Percentiles rank a stretch among this genome's conserved stretches.
phyloP scores from a whole-genome alignment of 2,113 vertebrate genomes.

The Albula goreensis region DNA sequence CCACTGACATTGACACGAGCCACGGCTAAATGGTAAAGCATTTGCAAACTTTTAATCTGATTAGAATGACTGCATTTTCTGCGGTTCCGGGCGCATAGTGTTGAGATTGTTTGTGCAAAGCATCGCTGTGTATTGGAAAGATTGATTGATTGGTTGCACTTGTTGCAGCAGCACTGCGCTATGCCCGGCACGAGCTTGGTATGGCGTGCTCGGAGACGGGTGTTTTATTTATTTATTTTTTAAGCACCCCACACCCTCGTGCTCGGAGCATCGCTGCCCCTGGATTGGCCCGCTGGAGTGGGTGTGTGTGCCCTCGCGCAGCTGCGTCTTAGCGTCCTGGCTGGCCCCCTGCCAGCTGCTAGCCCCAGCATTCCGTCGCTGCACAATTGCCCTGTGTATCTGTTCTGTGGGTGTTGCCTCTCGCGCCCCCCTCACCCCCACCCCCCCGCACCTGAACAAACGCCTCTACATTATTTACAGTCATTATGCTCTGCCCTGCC shows the following conservation, averaged over 20 bases:
- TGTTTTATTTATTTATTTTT: no score
- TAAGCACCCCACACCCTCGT: no score
- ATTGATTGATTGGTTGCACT: no score
- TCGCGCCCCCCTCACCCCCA: neutral
- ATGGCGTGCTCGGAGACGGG: no score
- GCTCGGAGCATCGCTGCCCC: neutral
- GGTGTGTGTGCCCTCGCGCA: neutral
- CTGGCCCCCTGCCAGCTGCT: neutral
- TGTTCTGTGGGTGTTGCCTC: neutral
- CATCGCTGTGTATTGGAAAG: no score
- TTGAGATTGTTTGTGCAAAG: no score
- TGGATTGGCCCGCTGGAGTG: neutral
- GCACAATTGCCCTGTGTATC: neutral
- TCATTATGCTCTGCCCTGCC: neutral
- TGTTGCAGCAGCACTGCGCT: neutral
- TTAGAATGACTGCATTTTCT: no score
- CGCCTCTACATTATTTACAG: neutral
- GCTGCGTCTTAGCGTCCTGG: neutral
- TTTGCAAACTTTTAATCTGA: no score
- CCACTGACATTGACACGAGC: no score
- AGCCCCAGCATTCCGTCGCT: neutral
- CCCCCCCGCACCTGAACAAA: neutral
- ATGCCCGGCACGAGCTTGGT: neutral
- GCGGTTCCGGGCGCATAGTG: no score
- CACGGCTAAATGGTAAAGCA: no score